Evolutionary conservation across 1,140 invertebrate genomes (phyloP).

Genomic region (Aphidius ervi): DNA sequence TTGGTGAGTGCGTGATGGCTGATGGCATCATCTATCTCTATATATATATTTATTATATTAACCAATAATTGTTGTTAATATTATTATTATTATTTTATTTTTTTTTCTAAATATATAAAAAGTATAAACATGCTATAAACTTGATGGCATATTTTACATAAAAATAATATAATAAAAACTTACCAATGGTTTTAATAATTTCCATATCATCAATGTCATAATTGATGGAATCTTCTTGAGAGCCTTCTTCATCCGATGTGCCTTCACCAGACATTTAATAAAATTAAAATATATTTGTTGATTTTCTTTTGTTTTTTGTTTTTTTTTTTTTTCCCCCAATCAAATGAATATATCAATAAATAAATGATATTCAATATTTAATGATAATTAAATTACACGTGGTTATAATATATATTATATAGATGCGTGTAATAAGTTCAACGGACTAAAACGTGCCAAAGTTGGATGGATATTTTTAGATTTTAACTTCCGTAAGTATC

Average conservation of each 20-base stretch:
- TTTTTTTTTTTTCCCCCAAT: background rate
- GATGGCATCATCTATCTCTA: too few relatives aligned
- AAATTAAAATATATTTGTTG: background rate
- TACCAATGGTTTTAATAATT: slow-evolving; percentile 77
- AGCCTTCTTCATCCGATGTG: slow-evolving; percentile 48
- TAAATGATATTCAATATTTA: too few relatives aligned
- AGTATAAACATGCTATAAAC: too few relatives aligned
- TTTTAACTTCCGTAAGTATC: too few relatives aligned
- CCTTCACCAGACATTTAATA: slow-evolving; percentile 38
- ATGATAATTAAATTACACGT: slow-evolving; percentile 1
- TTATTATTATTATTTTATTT: background rate
- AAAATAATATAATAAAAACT: slow-evolving; percentile 50
- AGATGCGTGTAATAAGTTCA: background rate
- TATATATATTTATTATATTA: too few relatives aligned
- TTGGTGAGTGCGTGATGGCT: too few relatives aligned
- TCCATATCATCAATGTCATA: slow-evolving; percentile 73
- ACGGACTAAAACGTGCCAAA: background rate
- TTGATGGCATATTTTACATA: too few relatives aligned
- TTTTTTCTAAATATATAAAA: background rate
- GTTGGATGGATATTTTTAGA: too few relatives aligned
- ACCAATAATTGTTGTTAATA: too few relatives aligned
- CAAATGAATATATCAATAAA: too few relatives aligned
- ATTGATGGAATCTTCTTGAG: slow-evolving; percentile 62
- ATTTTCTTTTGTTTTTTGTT: background rate
- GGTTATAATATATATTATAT: too few relatives aligned